Percentiles rank a stretch among this genome's conserved stretches.
Evolutionary conservation across 1,140 invertebrate species (phyloP).

Genomic region (Hesperophylax magnus): DNA sequence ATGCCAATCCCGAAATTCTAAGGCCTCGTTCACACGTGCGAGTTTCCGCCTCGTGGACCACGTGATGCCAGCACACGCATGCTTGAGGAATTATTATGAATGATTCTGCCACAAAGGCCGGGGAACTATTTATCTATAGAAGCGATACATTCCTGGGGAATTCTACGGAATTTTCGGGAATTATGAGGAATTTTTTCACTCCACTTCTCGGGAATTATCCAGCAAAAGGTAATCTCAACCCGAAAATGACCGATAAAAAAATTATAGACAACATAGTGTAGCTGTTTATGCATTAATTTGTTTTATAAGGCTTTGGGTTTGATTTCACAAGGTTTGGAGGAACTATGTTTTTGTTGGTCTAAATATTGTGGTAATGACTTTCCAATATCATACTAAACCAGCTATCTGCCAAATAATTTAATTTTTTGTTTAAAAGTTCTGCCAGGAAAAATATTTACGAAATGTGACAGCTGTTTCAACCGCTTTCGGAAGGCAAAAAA

Average conservation of each 20-base stretch:
- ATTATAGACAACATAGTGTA: background rate
- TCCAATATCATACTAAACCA: too few species aligned
- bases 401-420: too few species aligned
- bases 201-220: background rate
- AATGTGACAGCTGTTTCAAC: too few species aligned
- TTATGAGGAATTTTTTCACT: background rate
- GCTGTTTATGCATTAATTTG: too few species aligned
- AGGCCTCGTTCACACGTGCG: background rate
- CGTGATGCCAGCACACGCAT: slow-evolving; percentile 1
- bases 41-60: background rate
- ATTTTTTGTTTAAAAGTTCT: too few species aligned
- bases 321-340: too few species aligned
- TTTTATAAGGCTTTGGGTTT: too few species aligned
- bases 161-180: slow-evolving; percentile 4
- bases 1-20: background rate
- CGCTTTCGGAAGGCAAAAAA: too few species aligned
- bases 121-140: background rate
- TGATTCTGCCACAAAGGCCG: background rate
- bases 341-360: too few species aligned
- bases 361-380: too few species aligned
- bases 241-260: background rate
- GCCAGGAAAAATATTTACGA: too few species aligned
- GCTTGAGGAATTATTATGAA: slow-evolving; percentile 13
- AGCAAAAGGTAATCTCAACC: background rate
- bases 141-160: slow-evolving; percentile 5